These are phyloP conservation scores for Plagodis dolabraria DNA, from an alignment of 2,888 invertebrate species.

Conservation along the genomic window DNA sequence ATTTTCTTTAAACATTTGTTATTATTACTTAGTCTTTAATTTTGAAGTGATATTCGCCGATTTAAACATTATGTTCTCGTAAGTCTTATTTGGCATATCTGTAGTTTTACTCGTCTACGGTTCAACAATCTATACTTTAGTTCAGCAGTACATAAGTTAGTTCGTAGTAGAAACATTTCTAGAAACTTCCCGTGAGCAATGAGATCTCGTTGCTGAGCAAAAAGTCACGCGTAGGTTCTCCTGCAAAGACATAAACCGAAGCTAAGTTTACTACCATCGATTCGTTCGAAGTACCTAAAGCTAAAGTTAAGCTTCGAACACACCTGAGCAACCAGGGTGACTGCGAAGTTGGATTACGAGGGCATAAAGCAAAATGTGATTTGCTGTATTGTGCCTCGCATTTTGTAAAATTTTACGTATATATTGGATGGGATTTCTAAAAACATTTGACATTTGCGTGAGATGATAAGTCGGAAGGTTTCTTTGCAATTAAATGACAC, in stretches of 20 bases:
- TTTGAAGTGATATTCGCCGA: no score
- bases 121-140: no score
- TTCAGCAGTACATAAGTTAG: not conserved
- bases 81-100: no score
- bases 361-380: not conserved
- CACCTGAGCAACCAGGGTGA: constrained; percentile 8
- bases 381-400: not conserved
- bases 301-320: constrained; percentile 19
- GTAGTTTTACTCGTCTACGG: no score
- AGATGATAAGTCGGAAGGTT: no score
- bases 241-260: constrained; percentile 46
- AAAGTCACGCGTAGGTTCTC: constrained; percentile 64
- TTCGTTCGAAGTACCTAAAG: constrained; percentile 45
- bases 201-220: constrained; percentile 53
- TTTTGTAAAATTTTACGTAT: no score
- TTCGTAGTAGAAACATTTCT: not conserved
- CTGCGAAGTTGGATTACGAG: not conserved
- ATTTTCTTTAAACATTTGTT: no score
- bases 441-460: not conserved
- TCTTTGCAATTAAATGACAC: no score
- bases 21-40: no score
- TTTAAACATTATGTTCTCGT: no score
- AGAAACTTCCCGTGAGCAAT: not conserved
- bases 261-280: constrained; percentile 60
- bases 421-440: not conserved